Evolutionary conservation across 2,888 invertebrate species (phyloP).

Genomic region (Melinopterus prodromus): DNA sequence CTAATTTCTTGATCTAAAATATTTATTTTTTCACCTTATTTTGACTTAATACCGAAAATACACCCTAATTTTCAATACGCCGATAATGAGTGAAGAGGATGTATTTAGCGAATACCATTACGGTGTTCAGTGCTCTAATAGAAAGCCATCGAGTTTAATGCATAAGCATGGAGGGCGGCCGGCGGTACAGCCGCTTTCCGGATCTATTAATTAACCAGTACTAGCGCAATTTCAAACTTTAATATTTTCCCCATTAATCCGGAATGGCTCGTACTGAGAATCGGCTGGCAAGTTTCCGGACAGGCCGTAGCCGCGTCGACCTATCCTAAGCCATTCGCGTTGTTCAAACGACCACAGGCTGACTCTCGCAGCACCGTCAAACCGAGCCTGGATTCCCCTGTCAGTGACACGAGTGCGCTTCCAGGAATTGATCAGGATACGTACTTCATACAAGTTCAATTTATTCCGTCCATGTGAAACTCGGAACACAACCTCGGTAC

Average conservation of each 20-base stretch:
- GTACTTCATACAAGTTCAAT: no score
- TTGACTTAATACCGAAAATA: no score
- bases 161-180: background rate
- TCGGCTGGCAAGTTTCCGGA: background rate
- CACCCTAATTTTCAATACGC: no score
- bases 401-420: background rate
- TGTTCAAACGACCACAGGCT: background rate
- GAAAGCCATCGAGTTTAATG: background rate
- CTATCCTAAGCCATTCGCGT: background rate
- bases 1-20: no score
- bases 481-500: no score
- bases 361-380: background rate
- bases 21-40: no score
- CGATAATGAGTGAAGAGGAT: background rate
- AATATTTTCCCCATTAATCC: slow-evolving; percentile 4
- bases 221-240: background rate
- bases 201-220: background rate
- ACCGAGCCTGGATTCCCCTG: background rate
- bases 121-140: background rate
- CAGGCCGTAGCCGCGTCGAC: background rate
- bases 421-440: no score
- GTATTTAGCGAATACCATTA: background rate
- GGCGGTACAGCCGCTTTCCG: background rate
- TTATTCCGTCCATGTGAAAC: no score
- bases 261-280: background rate